Percentiles rank a stretch among this genome's conserved stretches.
Conservation (phyloP, 2,888 invertebrate genomes). For the Sepiola atlantica region DNA sequence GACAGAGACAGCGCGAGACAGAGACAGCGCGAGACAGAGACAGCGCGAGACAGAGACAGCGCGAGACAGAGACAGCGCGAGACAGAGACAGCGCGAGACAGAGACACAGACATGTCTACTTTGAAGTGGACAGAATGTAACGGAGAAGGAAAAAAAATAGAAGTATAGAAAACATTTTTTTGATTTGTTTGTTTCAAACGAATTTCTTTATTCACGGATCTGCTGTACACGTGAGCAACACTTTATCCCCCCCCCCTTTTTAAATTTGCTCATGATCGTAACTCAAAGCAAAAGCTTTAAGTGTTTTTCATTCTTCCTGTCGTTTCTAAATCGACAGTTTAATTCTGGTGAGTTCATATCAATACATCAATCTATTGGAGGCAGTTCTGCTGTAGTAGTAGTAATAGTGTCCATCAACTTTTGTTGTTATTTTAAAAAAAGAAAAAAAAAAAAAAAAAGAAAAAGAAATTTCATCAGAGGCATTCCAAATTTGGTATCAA, state of each 20-base stretch:
- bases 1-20: no score
- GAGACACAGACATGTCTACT: no score
- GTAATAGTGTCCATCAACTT: not conserved
- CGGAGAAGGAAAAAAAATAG: not conserved
- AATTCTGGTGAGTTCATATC: conserved; percentile 10
- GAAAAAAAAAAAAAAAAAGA: not conserved
- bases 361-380: conserved; percentile 5
- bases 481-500: not conserved
- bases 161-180: not conserved
- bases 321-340: not conserved
- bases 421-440: not conserved
- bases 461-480: not conserved
- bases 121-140: no score
- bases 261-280: not conserved
- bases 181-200: not conserved
- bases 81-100: no score
- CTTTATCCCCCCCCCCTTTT: not conserved
- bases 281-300: conserved; percentile 34
- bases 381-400: not conserved
- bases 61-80: no score
- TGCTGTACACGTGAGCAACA: conserved; percentile 42
- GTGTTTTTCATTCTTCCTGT: conserved; percentile 3
- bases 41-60: no score
- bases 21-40: no score
- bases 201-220: conserved; percentile 39